These are phyloP conservation scores for Bombus polaris DNA, from an alignment of 1,140 invertebrate genomes.

Conservation along the genomic window DNA sequence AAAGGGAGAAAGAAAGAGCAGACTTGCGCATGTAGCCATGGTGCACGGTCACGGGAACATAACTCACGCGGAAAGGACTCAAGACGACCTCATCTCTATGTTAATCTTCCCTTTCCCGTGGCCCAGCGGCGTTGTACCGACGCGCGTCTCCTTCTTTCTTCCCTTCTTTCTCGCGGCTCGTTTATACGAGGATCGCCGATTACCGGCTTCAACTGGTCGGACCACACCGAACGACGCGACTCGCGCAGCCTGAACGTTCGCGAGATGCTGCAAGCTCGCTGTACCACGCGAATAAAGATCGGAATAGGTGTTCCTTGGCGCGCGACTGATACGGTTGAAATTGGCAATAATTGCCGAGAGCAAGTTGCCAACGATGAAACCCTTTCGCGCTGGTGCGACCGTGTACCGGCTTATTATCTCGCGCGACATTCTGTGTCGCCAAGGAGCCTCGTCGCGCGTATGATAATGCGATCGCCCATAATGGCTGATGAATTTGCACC, in stretches of 20 bases:
- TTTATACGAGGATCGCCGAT: conserved; percentile 51
- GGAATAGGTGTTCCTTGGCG: background rate
- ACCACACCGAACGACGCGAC: conserved; percentile 51
- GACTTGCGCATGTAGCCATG: background rate
- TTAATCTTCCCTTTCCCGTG: conserved; percentile 58
- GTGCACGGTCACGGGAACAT: conserved; percentile 56
- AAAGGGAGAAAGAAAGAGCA: background rate
- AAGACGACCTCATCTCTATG: conserved; percentile 71
- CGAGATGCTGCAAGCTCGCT: background rate
- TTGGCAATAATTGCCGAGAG: background rate
- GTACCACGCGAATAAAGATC: background rate
- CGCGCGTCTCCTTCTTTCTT: background rate
- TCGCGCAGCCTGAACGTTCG: background rate
- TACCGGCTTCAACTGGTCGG: conserved; percentile 52
- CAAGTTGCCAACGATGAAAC: background rate
- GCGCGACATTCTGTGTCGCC: background rate
- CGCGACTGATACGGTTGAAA: conserved; percentile 4
- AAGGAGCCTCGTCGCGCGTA: background rate
- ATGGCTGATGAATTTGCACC: background rate
- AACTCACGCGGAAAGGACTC: conserved; percentile 67
- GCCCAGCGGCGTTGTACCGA: background rate
- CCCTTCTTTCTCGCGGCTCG: conserved; percentile 35
- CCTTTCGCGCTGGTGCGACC: background rate
- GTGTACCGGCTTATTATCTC: background rate
- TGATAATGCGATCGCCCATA: background rate